Percentiles rank a stretch among this genome's conserved stretches.
phyloP scores from a whole-genome alignment of 2,113 vertebrate genomes.

The Alces alces region DNA sequence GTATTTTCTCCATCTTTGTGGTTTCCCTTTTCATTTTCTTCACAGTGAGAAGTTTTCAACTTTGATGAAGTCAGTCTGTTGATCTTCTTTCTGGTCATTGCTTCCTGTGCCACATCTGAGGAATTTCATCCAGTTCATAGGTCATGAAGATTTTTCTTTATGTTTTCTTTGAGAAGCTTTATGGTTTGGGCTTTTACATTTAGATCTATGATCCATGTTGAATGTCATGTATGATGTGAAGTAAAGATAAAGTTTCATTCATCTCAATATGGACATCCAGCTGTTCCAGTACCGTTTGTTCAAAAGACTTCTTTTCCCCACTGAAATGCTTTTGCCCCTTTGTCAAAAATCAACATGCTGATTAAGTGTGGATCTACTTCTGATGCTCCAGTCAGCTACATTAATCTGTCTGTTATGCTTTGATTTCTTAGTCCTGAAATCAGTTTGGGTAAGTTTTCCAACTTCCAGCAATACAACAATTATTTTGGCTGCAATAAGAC shows the following conservation, averaged over 20 bases:
- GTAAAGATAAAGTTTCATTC: not conserved
- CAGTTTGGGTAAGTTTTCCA: not conserved
- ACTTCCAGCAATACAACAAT: not conserved
- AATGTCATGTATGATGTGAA: not conserved
- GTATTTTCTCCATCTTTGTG: not conserved
- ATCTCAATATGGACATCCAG: not conserved
- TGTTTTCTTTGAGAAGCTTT: not conserved
- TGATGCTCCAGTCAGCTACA: not conserved
- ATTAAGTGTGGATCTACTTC: not conserved
- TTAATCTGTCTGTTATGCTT: accelerated
- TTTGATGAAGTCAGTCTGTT: not conserved
- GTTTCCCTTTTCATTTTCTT: not conserved
- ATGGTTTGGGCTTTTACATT: not conserved
- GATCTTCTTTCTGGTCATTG: not conserved
- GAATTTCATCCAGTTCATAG: not conserved
- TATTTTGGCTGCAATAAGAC: not conserved
- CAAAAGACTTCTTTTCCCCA: not conserved
- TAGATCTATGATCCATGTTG: not conserved
- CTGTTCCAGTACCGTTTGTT: not conserved
- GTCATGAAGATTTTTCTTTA: not conserved
- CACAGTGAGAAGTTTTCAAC: not conserved
- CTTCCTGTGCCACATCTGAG: not conserved
- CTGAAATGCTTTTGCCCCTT: not conserved
- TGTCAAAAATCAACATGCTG: not conserved
- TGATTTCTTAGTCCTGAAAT: not conserved